Conservation (phyloP, 2,113 vertebrate species). For the Zosterops hypoxanthus region DNA sequence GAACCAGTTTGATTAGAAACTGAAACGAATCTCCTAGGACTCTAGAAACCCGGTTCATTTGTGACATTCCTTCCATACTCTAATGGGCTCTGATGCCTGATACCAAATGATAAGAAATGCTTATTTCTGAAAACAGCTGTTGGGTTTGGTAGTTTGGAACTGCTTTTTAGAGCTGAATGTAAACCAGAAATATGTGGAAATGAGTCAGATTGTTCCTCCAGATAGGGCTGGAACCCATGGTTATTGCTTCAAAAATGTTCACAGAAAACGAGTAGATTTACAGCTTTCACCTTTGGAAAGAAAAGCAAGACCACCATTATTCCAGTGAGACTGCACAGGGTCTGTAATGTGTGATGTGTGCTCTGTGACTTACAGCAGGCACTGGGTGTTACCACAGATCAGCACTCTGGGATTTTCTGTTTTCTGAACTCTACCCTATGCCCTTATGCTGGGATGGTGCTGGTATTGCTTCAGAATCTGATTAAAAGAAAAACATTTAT, state of each 20-base stretch:
- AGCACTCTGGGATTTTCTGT: not conserved
- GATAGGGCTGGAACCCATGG: conserved; percentile 1
- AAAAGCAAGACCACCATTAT: not conserved
- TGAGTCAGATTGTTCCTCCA: conserved; percentile 37
- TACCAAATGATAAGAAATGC: conserved; percentile 15
- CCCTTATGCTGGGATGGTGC: not conserved
- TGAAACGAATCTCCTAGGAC: conserved; percentile 64
- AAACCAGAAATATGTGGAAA: conserved; percentile 36
- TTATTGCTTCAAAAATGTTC: not conserved
- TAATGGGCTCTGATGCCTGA: conserved; percentile 44
- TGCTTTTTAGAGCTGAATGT: conserved; percentile 20
- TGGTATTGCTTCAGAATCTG: not conserved
- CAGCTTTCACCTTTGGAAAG: not conserved
- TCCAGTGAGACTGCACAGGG: not conserved
- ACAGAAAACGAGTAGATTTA: not conserved
- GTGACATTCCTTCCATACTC: conserved; percentile 53
- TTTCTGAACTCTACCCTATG: not conserved
- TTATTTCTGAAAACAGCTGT: conserved; percentile 64
- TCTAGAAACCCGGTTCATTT: conserved; percentile 46
- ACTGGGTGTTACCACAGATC: not conserved
- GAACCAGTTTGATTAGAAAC: conserved; percentile 71
- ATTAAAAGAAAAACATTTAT: not conserved
- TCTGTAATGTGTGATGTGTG: not conserved
- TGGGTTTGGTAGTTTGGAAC: conserved; percentile 54
- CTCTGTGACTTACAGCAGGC: not conserved